Evolutionary conservation across 2,113 vertebrate species (phyloP).

Genomic region (Campylomormyrus tamandua): DNA sequence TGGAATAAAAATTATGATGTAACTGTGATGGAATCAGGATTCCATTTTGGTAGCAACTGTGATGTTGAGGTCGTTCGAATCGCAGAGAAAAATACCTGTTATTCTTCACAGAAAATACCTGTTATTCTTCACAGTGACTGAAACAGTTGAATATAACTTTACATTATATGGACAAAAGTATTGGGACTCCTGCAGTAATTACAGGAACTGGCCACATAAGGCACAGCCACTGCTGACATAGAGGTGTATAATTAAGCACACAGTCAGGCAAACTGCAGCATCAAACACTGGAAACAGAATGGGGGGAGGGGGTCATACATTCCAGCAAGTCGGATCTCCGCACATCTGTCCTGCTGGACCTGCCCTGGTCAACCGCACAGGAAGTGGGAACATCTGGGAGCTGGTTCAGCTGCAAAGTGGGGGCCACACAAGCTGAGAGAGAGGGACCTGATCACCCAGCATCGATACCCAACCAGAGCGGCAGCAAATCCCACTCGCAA

Average conservation of each 20-base stretch:
- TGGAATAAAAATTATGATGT: not conserved
- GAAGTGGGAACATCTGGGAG: not conserved
- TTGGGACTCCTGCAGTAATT: not conserved
- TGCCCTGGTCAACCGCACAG: not conserved
- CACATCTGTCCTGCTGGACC: not conserved
- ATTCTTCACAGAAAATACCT: no score
- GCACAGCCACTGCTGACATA: not conserved
- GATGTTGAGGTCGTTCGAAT: no score
- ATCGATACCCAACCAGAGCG: no score
- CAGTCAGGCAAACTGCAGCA: not conserved
- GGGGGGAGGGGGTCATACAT: not conserved
- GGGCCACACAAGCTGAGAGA: not conserved
- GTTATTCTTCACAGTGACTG: no score
- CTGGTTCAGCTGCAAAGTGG: not conserved
- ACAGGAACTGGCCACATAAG: not conserved
- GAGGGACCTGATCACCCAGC: no score
- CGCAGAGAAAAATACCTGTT: no score
- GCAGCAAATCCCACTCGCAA: no score
- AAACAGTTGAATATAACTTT: no score
- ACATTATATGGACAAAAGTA: not conserved
- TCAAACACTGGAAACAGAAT: not conserved
- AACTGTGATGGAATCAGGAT: not conserved
- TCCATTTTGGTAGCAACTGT: not conserved
- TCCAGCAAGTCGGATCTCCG: not conserved
- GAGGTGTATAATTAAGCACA: not conserved